Evolutionary conservation across 2,888 invertebrate species (phyloP).

Genomic region (Amiota communis): DNA sequence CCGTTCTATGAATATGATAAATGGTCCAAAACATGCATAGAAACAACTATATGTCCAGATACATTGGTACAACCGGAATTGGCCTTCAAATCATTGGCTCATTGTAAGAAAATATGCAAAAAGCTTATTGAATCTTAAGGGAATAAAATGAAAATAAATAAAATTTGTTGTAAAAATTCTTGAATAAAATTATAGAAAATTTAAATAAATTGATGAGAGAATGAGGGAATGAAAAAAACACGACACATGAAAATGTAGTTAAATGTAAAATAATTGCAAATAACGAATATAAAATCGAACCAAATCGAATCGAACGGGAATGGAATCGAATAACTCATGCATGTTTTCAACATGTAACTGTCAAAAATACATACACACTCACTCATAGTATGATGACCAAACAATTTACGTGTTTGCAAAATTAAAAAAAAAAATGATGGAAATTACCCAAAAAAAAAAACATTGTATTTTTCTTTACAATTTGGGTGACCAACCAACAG

Average conservation of each 20-base stretch:
- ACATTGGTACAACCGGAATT: neutral
- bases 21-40: neutral
- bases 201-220: neutral
- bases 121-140: neutral
- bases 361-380: slow-evolving; percentile 18
- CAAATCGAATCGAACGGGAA: neutral
- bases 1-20: neutral
- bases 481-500: neutral
- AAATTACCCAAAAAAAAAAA: neutral
- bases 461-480: slow-evolving; percentile 5
- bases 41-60: neutral
- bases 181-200: neutral
- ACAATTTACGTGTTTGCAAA: slow-evolving; percentile 18
- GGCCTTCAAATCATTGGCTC: neutral
- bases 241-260: slow-evolving; percentile 3
- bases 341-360: slow-evolving; percentile 26
- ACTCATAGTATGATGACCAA: neutral
- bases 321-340: slow-evolving; percentile 17
- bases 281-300: no score
- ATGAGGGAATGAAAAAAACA: neutral
- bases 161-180: neutral
- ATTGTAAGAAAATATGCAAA: neutral
- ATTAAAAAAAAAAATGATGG: neutral
- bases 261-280: slow-evolving; percentile 19
- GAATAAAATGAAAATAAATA: neutral